These are phyloP conservation scores for Scatophagus argus DNA, from an alignment of 2,113 vertebrate species.

Conservation along the genomic window DNA sequence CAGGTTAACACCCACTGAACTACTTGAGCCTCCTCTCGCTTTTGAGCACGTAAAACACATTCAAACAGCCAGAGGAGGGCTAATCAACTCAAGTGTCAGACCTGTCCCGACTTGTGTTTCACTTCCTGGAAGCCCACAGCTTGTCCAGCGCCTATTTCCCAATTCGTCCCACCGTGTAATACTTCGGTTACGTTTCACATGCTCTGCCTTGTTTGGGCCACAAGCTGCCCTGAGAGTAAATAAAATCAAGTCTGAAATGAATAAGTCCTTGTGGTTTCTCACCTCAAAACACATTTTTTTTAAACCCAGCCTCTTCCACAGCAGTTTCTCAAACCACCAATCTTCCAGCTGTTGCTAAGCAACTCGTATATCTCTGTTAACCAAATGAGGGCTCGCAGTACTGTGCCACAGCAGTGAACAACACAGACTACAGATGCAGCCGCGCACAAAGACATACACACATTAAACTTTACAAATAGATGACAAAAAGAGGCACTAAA, in stretches of 20 bases:
- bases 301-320: neutral
- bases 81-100: conserved; percentile 7
- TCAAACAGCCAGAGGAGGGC: neutral
- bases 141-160: conserved; percentile 16
- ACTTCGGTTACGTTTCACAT: conserved; percentile 35
- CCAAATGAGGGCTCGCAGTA: neutral
- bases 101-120: conserved; percentile 43
- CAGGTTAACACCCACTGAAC: neutral
- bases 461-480: neutral
- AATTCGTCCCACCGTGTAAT: conserved; percentile 9
- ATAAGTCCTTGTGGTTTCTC: neutral
- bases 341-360: conserved; percentile 37
- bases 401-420: neutral
- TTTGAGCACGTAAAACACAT: conserved; percentile 38
- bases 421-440: neutral
- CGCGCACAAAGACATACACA: neutral
- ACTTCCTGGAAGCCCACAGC: conserved; percentile 36
- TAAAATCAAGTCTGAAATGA: neutral
- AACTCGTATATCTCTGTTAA: conserved; percentile 18
- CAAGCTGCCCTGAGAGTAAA: neutral
- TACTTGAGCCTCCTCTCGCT: neutral
- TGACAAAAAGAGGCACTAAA: neutral
- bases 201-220: neutral
- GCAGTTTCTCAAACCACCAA: neutral
- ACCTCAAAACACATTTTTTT: neutral